Conservation (phyloP, 2,113 vertebrate genomes). For the Melanocharis versteri region DNA sequence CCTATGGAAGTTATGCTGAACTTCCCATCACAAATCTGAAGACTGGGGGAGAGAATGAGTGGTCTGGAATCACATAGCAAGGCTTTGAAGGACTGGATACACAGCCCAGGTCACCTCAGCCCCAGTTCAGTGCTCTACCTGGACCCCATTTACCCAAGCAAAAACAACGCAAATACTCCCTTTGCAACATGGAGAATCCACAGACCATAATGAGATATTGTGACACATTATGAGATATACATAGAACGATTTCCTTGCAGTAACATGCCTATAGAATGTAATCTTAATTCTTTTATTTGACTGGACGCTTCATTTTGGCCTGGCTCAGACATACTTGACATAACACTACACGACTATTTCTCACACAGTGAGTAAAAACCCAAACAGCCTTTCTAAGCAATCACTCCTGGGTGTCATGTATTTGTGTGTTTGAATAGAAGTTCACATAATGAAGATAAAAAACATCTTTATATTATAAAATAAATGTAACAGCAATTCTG, state of each 20-base stretch:
- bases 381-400: background rate
- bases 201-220: background rate
- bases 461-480: background rate
- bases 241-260: background rate
- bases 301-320: background rate
- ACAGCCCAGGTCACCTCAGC: background rate
- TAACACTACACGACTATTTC: background rate
- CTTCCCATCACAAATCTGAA: background rate
- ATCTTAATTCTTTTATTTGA: background rate
- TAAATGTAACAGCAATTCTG: background rate
- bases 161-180: background rate
- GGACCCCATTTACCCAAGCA: background rate
- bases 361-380: background rate
- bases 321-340: background rate
- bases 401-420: background rate
- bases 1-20: background rate
- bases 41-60: background rate
- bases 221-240: background rate
- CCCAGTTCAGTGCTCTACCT: background rate
- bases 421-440: background rate
- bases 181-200: background rate
- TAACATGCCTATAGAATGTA: background rate
- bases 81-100: background rate
- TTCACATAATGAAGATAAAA: background rate
- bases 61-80: rapidly evolving